Evolutionary conservation across 2,888 invertebrate genomes (phyloP).

Genomic region (Bellardia bayeri): DNA sequence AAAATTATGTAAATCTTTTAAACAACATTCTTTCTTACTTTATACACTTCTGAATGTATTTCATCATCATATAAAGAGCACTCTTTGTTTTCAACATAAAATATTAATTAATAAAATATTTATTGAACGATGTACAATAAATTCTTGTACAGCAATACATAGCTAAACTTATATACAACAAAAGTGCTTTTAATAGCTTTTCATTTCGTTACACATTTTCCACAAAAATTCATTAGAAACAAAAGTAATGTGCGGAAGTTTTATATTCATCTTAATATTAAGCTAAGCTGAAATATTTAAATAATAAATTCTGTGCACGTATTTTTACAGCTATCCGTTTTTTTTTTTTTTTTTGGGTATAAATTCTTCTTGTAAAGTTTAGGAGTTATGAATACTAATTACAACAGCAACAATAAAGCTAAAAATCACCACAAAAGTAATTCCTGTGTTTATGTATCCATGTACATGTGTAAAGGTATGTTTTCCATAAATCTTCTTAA

Average conservation of each 20-base stretch:
- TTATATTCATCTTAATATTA: neutral
- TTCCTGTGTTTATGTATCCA: neutral
- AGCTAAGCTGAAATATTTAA: neutral
- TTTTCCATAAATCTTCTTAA: neutral
- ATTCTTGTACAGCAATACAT: neutral
- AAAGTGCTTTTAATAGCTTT: neutral
- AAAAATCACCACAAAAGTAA: neutral
- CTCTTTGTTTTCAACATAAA: neutral
- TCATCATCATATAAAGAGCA: neutral
- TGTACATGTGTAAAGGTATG: neutral
- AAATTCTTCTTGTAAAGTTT: neutral
- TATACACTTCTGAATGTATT: too few relatives aligned
- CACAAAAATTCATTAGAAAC: neutral
- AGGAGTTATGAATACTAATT: constrained; percentile 6
- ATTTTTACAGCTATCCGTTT: neutral
- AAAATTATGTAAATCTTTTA: too few relatives aligned
- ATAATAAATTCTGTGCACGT: constrained; percentile 8
- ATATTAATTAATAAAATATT: neutral
- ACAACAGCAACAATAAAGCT: neutral
- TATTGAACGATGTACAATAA: neutral
- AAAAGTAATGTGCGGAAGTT: constrained; percentile 5
- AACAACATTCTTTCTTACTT: too few relatives aligned
- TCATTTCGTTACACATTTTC: neutral
- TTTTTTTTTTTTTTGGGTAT: neutral
- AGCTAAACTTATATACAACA: neutral